Evolutionary conservation across 92 coral and sea anemone species (phyloP), one percentile per base, ranked within the genome.

Genomic region (Epizoanthus ramosus): DNA sequence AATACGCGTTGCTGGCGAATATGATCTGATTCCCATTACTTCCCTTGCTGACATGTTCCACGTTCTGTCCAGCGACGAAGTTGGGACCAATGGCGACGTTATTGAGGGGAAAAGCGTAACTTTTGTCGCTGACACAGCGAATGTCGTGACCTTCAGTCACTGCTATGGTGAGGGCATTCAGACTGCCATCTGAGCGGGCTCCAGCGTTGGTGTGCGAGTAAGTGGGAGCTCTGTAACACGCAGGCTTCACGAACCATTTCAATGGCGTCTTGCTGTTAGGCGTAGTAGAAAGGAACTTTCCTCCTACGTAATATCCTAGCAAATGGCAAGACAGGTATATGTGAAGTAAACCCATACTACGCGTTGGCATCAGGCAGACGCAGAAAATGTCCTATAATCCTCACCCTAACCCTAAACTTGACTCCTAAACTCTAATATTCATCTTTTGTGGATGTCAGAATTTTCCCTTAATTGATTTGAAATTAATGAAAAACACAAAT

Each of bases 251-350:
- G 71, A 69, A 92, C 93, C 95, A 92, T 71, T 87, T 86, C 56
- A 88, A 43, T 56, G 68, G 75, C 23, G 57, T 63, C 22, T 63
- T 83, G 23, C 4, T 17, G 47, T 63, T 73, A 24, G 58, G 63
- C 1, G 64, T 73, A 15, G 91, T 91, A 60, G 87, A 87, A 18
- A 77, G 82, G n/a, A 70, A 33, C 41, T 77, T 85, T 21, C 89
- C 77, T 25, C 95, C 95, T 57, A 92, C 95, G 72, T 87, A 86
- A 85, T 92, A 92, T 70, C 95, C 85, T 53, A 52, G 19, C 3
- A 24, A 53, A 28, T 50, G 23, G 28, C 56, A 13, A 74, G 59
- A 17, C 56, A 12, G 43, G 6, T 9, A n/a, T 54, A 24, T 52
- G 0, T 53, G 24, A n/a, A 50, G 25, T 23, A 50, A 10, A 47